Conservation (phyloP, 1,140 invertebrate species). For the Eriocheir sinensis region DNA sequence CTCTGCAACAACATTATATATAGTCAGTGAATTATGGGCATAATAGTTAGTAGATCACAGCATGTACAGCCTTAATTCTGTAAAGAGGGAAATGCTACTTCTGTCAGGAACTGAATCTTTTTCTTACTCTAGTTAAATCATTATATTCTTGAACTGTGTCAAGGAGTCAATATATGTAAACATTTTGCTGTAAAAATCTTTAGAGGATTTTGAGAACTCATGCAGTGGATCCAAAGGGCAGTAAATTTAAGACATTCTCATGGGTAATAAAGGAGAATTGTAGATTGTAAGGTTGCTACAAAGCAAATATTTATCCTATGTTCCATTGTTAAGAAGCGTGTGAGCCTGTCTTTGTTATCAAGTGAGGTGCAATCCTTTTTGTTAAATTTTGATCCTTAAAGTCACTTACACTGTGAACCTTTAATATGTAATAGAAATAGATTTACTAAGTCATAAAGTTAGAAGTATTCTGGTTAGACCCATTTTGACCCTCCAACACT, state of each 20-base stretch:
- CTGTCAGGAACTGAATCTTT: neutral
- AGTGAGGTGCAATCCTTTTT: neutral
- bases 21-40: neutral
- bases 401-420: too few species aligned
- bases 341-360: neutral
- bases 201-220: neutral
- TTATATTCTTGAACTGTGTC: neutral
- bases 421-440: neutral
- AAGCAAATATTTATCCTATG: neutral
- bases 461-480: neutral
- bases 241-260: neutral
- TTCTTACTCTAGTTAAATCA: neutral
- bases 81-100: neutral
- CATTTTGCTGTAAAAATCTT: neutral
- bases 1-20: neutral
- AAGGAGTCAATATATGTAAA: neutral
- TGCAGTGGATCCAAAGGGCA: neutral
- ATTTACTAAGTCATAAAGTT: neutral
- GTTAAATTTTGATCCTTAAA: neutral
- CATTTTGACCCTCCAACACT: neutral
- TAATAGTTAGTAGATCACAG: neutral
- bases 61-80: neutral
- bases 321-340: neutral
- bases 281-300: neutral
- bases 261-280: neutral